Conservation (phyloP, 2,113 vertebrate species). For the Sceloporus undulatus region DNA sequence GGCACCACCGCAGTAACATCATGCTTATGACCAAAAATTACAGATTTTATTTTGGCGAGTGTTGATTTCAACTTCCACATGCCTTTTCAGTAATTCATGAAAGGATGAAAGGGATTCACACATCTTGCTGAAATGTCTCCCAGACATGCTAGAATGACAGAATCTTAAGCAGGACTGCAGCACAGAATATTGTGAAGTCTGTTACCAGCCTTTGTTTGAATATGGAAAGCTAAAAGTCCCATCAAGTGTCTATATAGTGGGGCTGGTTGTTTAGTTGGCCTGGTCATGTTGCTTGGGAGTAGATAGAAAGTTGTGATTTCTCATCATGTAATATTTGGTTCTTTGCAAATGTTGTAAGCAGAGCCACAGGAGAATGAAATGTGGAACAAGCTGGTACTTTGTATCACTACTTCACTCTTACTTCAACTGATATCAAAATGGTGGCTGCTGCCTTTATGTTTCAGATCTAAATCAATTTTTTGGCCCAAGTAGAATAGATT, state of each 20-base stretch:
- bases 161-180: constrained; percentile 46
- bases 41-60: constrained; percentile 29
- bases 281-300: neutral
- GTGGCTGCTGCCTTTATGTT: neutral
- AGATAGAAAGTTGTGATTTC: neutral
- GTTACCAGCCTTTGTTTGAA: constrained; percentile 16
- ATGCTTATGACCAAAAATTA: constrained; percentile 35
- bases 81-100: constrained; percentile 64
- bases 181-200: constrained; percentile 54
- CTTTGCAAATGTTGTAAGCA: neutral
- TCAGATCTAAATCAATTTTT: too few species aligned
- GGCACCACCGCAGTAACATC: constrained; percentile 46
- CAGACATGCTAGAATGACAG: constrained; percentile 53
- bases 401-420: neutral
- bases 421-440: neutral
- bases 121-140: constrained; percentile 64
- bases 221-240: neutral
- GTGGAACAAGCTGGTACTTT: neutral
- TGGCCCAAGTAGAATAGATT: too few species aligned
- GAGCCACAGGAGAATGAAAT: neutral
- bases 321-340: neutral
- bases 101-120: constrained; percentile 61
- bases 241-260: neutral
- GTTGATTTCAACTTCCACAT: constrained; percentile 53
- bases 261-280: neutral